phyloP scores from a whole-genome alignment of 1,140 invertebrate genomes.

The Gonioctena quinquepunctata region DNA sequence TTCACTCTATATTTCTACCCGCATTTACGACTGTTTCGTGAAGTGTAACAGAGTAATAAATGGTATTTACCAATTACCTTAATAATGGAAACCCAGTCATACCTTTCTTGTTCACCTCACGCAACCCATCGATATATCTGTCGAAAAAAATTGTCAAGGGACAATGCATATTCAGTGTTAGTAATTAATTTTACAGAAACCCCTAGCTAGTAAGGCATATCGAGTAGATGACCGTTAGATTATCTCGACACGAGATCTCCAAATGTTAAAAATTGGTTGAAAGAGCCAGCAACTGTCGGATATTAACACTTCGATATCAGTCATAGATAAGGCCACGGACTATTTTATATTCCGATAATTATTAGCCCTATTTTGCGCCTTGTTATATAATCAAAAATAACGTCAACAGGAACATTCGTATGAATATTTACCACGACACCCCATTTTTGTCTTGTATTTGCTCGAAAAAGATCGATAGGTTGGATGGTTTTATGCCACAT shows the following conservation, averaged over 20 bases:
- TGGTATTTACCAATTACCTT: conserved; percentile 13
- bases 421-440: neutral
- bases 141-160: conserved; percentile 22
- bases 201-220: conserved; percentile 20
- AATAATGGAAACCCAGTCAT: conserved; percentile 13
- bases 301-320: conserved; percentile 45
- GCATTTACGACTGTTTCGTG: conserved; percentile 1
- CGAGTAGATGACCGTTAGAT: conserved; percentile 47
- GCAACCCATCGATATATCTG: conserved; percentile 15
- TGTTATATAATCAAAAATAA: neutral
- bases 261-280: conserved; percentile 46
- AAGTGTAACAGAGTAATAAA: conserved; percentile 12
- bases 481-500: too few relatives aligned
- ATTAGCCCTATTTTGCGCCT: conserved; percentile 31
- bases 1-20: neutral
- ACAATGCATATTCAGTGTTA: conserved; percentile 22
- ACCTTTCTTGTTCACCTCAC: neutral
- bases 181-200: conserved; percentile 40
- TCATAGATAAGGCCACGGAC: conserved; percentile 32
- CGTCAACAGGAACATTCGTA: neutral
- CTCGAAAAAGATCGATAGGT: too few relatives aligned
- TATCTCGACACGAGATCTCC: conserved; percentile 44
- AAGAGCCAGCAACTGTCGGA: conserved; percentile 39
- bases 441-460: too few relatives aligned
- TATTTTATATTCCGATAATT: conserved; percentile 42